Evolutionary conservation across 2,113 vertebrate species (phyloP), one percentile per base, ranked within the genome.

Genomic region (Myotis lucifugus): DNA sequence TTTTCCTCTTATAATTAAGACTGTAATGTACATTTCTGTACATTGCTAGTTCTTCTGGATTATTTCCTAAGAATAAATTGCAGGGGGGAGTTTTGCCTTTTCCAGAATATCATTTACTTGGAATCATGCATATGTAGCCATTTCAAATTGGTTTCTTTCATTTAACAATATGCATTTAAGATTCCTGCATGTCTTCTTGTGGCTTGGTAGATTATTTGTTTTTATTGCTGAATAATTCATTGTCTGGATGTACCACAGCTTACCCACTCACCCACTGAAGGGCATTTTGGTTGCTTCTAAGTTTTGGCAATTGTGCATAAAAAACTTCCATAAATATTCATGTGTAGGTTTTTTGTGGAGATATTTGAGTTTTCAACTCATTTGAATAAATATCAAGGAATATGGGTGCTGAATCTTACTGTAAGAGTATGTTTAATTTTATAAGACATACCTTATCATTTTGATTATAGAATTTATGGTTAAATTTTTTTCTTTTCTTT

Each of bases 41-140:
- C 21, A 48, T 14, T 56, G 37, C 54, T 66, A 81, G 23, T 81
- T 81, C 29, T 34, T 27, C 29, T 84, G n/a, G 34, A 77, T 77
- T 84, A 34, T 84, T 88, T 78, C 48, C 72, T 18, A 76, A 76
- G 18, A 76, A 56, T 87, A 76, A 91, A 76, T 87, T 87, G 25
- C 40, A 25, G 21, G 46, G 42, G 52, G 46, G 72, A 27, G 40
- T 83, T 61, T 74, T 74, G 23, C 7, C 21, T 76, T 78, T 90
- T 90, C 6, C 42, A 61, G n/a, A 70, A 50, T 61, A 52, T 85
- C 40, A 50, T 50, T 50, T 59, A 8, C 13, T 77, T 61, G n/a
- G 79, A 70, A 61, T 59, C 25, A 27, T 54, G 48, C 15, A 12
- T 27, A n/a, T 42, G 10, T 32, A 59, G 19, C 14, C 40, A 8